Evolutionary conservation across 2,797 vertebrate genomes (phyloP).

Genomic region (Coccyzus lansbergi): DNA sequence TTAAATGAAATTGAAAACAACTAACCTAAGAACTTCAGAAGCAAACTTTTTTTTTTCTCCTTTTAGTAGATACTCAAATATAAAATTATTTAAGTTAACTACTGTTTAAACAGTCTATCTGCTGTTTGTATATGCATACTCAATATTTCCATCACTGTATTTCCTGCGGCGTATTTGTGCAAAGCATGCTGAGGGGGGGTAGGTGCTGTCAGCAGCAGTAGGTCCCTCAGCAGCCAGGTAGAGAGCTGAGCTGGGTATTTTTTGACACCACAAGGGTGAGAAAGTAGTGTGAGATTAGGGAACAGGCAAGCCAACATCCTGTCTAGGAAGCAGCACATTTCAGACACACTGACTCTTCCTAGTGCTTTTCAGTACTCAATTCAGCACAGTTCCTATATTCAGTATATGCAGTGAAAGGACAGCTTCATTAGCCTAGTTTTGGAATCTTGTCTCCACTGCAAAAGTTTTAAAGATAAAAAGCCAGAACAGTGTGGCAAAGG

Average conservation of each 20-base stretch:
- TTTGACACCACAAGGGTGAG: neutral
- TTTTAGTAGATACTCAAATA: neutral
- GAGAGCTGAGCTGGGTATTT: neutral
- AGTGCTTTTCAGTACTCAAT: neutral
- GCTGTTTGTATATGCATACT: neutral
- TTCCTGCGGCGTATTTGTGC: neutral
- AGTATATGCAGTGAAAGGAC: neutral
- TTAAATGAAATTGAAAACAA: neutral
- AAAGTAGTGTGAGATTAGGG: neutral
- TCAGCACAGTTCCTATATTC: accelerated
- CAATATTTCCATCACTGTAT: accelerated
- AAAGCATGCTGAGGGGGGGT: accelerated
- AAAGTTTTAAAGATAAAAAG: neutral
- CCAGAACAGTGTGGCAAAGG: neutral
- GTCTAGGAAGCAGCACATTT: neutral
- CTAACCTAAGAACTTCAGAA: neutral
- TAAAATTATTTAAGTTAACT: neutral
- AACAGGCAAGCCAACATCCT: neutral
- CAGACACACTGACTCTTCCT: neutral
- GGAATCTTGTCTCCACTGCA: neutral
- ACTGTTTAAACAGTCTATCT: neutral
- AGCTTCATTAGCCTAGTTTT: neutral
- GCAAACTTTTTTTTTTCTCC: neutral
- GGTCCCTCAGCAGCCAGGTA: neutral
- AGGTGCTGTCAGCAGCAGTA: neutral